These are phyloP conservation scores for Choristoneura fumiferana DNA, from an alignment of 1,140 invertebrate genomes.

Conservation along the genomic window DNA sequence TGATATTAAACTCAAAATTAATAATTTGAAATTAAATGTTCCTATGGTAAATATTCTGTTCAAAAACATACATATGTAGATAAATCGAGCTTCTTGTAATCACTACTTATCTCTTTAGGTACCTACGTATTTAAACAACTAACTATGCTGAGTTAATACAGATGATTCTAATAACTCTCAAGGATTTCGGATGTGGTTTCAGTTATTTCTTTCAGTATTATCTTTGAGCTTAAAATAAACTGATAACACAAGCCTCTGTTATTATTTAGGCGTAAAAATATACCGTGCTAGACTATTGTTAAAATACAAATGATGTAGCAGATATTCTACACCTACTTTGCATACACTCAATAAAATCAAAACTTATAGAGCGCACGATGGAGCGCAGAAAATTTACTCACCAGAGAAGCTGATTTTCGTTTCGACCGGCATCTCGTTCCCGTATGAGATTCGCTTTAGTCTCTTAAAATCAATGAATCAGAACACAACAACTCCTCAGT, in stretches of 20 bases:
- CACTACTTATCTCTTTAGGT: too few species aligned
- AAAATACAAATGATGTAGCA: background rate
- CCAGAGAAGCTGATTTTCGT: slow-evolving; percentile 73
- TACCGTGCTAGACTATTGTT: too few species aligned
- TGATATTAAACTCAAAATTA: too few species aligned
- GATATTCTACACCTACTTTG: background rate
- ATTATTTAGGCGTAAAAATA: background rate
- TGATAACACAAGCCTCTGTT: background rate
- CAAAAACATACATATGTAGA: too few species aligned
- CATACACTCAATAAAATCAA: background rate
- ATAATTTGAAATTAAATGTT: too few species aligned
- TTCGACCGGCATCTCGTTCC: slow-evolving; percentile 65
- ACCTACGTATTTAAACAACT: slow-evolving; percentile 1
- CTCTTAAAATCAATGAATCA: background rate
- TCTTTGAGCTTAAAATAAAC: slow-evolving; percentile 1
- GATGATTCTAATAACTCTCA: slow-evolving; percentile 3
- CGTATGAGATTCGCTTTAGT: background rate
- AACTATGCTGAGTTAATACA: too few species aligned
- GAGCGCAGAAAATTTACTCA: slow-evolving; percentile 41
- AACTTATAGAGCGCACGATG: background rate
- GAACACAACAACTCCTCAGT: background rate
- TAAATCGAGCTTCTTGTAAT: too few species aligned
- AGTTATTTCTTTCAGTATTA: background rate
- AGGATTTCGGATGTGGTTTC: background rate
- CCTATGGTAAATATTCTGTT: too few species aligned